These are phyloP conservation scores for Perca schrenkii DNA, from an alignment of 2,113 vertebrate genomes.

Conservation along the genomic window DNA sequence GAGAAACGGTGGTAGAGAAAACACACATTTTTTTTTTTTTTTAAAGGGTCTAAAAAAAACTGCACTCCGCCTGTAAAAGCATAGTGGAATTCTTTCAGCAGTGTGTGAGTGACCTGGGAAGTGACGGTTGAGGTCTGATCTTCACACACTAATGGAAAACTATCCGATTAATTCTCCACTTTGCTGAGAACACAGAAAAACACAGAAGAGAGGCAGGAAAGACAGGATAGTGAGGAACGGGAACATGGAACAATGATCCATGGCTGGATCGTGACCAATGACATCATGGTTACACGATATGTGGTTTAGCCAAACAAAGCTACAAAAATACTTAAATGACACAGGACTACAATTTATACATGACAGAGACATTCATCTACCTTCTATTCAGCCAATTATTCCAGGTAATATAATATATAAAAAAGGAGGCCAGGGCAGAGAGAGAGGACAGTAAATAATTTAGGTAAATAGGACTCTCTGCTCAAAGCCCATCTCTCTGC, in stretches of 20 bases:
- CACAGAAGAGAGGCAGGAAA: neutral
- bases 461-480: conserved; percentile 72
- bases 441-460: conserved; percentile 76
- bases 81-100: conserved; percentile 50
- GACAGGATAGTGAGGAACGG: neutral
- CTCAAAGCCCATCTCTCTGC: conserved; percentile 48
- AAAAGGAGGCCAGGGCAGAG: conserved; percentile 15
- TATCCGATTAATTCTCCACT: neutral
- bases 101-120: conserved; percentile 44
- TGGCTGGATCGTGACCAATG: neutral
- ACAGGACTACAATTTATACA: neutral
- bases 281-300: neutral
- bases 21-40: neutral
- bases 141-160: conserved; percentile 50
- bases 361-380: neutral
- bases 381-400: neutral
- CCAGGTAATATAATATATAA: neutral
- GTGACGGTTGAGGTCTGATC: conserved; percentile 25
- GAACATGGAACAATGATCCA: neutral
- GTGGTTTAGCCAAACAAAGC: neutral
- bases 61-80: conserved; percentile 16
- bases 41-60: neutral
- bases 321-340: neutral
- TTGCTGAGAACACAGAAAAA: conserved; percentile 17
- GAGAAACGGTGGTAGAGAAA: neutral